Conservation (phyloP, 2,888 invertebrate species). For the Crocallis elinguaria region DNA sequence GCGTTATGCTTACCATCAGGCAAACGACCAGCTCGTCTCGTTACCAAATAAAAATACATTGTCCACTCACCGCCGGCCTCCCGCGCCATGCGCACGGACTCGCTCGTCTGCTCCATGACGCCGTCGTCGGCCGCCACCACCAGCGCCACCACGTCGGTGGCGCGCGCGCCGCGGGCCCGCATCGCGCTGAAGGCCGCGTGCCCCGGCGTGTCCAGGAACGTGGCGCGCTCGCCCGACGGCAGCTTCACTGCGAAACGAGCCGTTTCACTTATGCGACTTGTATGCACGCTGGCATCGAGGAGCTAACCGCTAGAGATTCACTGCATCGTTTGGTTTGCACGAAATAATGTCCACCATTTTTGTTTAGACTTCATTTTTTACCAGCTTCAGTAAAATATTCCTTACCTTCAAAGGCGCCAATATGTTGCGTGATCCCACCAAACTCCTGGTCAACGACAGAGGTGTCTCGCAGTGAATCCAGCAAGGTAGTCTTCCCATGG, state of each 20-base stretch:
- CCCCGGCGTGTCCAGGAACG: constrained; percentile 99
- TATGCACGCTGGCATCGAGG: no score
- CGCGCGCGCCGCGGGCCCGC: constrained; percentile 96
- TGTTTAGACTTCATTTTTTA: no score
- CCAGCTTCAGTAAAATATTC: neutral
- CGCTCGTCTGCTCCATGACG: constrained; percentile 98
- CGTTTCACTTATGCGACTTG: no score
- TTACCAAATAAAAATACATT: no score
- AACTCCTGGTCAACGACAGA: constrained; percentile 96
- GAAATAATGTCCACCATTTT: no score
- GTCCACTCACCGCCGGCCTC: constrained; percentile 82
- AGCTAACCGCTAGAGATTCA: no score
- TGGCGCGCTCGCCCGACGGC: constrained; percentile 90
- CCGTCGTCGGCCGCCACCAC: constrained; percentile 99
- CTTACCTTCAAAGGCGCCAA: constrained; percentile 96
- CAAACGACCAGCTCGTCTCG: no score
- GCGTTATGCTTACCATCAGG: no score
- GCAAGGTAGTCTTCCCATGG: constrained; percentile 98
- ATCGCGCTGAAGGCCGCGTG: constrained; percentile 98
- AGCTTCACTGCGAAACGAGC: constrained; percentile 86
- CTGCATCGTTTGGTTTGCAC: no score
- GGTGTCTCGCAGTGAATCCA: constrained; percentile 94
- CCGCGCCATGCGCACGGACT: constrained; percentile 94
- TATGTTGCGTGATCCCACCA: constrained; percentile 99
- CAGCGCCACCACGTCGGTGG: constrained; percentile 97